Conservation (phyloP, 2,797 vertebrate species). For the Ctenopoma kingsleyae region DNA sequence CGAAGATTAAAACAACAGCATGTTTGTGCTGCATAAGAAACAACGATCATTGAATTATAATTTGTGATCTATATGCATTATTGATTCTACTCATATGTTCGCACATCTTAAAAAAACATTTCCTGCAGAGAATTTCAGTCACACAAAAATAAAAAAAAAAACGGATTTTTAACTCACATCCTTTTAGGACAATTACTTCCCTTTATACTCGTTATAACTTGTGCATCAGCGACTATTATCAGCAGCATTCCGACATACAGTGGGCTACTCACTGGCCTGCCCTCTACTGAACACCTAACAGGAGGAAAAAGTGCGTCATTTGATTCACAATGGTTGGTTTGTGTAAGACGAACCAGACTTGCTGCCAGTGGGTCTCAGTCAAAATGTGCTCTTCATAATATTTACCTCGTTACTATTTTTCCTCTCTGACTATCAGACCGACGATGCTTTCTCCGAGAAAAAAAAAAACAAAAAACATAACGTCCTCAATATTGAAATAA, state of each 20-base stretch:
- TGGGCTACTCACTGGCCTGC: slow-evolving; percentile 2
- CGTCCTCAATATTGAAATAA: background rate
- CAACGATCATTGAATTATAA: background rate
- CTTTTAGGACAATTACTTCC: slow-evolving; percentile 17
- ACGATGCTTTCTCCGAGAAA: background rate
- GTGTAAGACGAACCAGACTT: slow-evolving; percentile 56
- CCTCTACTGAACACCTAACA: slow-evolving; percentile 44
- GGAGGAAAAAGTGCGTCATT: slow-evolving; percentile 77
- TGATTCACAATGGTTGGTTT: slow-evolving; percentile 75
- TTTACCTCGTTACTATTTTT: slow-evolving; percentile 40
- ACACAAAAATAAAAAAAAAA: background rate
- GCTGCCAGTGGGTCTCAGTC: slow-evolving; percentile 53
- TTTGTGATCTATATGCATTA: slow-evolving; percentile 1
- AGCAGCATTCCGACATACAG: slow-evolving; percentile 48
- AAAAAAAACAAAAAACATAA: no score
- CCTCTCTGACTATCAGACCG: background rate
- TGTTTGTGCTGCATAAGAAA: background rate
- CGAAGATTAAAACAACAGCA: background rate
- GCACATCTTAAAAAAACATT: background rate
- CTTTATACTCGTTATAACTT: slow-evolving; percentile 33
- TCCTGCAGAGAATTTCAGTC: background rate
- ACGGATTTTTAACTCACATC: background rate
- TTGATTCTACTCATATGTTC: slow-evolving; percentile 1
- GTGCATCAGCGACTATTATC: slow-evolving; percentile 17
- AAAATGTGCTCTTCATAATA: slow-evolving; percentile 26